These are phyloP conservation scores for Aleiodes alternator DNA, from an alignment of 2,888 invertebrate genomes.

Conservation along the genomic window DNA sequence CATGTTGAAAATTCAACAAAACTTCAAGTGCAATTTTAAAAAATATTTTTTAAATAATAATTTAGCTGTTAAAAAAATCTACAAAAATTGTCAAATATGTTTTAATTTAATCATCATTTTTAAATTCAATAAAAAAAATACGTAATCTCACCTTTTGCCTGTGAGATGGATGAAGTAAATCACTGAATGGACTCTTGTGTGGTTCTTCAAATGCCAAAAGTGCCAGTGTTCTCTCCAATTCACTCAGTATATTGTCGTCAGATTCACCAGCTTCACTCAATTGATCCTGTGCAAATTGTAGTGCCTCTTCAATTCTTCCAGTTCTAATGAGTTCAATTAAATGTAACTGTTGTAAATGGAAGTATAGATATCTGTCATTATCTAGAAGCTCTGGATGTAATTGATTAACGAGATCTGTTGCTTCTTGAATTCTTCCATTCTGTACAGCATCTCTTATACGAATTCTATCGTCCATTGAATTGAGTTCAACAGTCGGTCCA, in stretches of 20 bases:
- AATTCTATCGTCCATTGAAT: constrained; percentile 93
- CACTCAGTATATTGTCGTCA: constrained; percentile 82
- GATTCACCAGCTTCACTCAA: constrained; percentile 92
- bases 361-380: constrained; percentile 95
- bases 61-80: no score
- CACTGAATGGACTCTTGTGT: constrained; percentile 94
- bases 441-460: constrained; percentile 96
- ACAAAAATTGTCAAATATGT: no score
- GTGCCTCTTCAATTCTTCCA: constrained; percentile 90
- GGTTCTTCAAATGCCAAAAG: constrained; percentile 98
- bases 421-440: constrained; percentile 93
- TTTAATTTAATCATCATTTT: background rate
- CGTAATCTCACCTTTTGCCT: constrained; percentile 86
- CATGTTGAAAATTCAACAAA: no score
- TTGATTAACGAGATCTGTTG: constrained; percentile 94
- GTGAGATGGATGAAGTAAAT: constrained; percentile 94
- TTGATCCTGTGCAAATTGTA: constrained; percentile 93
- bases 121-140: background rate
- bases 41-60: no score
- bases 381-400: constrained; percentile 96
- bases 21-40: no score
- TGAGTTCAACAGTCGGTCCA: constrained; percentile 85
- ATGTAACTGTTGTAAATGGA: constrained; percentile 95
- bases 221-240: constrained; percentile 95
- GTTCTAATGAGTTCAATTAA: constrained; percentile 91